phyloP scores from a whole-genome alignment of 2,113 vertebrate genomes.

The Nesoenas mayeri region DNA sequence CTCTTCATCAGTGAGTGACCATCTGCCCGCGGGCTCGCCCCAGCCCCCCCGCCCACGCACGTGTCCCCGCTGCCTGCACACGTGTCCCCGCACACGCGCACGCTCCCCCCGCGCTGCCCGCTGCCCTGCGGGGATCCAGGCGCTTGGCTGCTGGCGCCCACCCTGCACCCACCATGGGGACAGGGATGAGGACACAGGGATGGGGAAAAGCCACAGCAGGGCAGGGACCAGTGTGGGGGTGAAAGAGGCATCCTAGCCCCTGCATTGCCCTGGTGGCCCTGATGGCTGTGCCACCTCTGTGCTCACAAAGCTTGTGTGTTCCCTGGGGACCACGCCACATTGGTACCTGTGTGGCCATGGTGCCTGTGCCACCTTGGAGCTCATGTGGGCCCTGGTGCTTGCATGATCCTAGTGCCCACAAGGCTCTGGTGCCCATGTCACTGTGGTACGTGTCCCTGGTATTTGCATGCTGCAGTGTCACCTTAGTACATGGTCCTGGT shows the following conservation, averaged over 20 bases:
- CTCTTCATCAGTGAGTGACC: conserved; percentile 96
- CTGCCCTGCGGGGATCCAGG: neutral
- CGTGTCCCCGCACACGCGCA: conserved; percentile 21
- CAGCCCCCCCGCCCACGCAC: neutral
- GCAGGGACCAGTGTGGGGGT: neutral
- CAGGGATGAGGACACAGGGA: neutral
- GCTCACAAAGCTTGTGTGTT: fast-evolving
- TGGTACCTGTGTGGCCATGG: fast-evolving
- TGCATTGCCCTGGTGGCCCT: neutral
- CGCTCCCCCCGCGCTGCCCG: neutral
- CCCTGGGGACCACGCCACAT: fast-evolving
- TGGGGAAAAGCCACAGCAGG: neutral
- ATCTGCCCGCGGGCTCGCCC: conserved; percentile 3
- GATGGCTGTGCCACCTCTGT: neutral
- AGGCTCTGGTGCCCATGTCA: neutral
- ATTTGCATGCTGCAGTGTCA: neutral
- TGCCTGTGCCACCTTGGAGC: neutral
- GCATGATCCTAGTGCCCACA: neutral
- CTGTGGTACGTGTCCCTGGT: no score
- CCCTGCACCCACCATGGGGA: neutral
- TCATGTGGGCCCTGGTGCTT: neutral
- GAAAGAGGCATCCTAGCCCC: neutral
- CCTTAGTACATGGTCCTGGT: fast-evolving
- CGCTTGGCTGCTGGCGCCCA: neutral
- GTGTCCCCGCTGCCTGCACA: neutral